phyloP scores from a whole-genome alignment of 1,140 invertebrate species.

The Phymorhynchus buccinoides region DNA sequence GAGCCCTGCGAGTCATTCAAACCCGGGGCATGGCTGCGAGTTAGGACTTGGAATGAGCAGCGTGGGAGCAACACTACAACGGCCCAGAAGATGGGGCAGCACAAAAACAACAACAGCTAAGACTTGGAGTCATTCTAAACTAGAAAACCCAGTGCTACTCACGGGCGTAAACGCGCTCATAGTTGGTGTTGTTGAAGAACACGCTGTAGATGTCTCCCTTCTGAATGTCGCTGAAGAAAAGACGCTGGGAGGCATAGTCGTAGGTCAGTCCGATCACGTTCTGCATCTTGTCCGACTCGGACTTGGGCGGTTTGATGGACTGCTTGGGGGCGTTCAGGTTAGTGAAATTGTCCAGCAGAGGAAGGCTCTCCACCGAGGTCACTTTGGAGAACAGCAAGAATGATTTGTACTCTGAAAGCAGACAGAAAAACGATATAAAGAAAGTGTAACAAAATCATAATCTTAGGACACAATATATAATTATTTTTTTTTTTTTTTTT shows the following conservation, averaged over 20 bases:
- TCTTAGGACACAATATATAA: too few species aligned
- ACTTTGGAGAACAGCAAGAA: slow-evolving; percentile 94
- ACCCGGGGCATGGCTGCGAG: too few species aligned
- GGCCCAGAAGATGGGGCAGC: too few species aligned
- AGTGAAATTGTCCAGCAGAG: slow-evolving; percentile 79
- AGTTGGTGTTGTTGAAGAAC: slow-evolving; percentile 85
- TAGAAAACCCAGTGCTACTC: too few species aligned
- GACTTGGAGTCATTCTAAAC: too few species aligned
- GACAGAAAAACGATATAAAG: too few species aligned
- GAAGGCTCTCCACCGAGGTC: slow-evolving; percentile 89
- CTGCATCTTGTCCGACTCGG: slow-evolving; percentile 80
- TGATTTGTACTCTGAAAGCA: slow-evolving; percentile 81
- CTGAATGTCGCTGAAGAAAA: slow-evolving; percentile 93
- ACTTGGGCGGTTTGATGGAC: slow-evolving; percentile 83
- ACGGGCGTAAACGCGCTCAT: slow-evolving; percentile 77
- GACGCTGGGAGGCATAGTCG: slow-evolving; percentile 80
- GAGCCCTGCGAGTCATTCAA: too few species aligned
- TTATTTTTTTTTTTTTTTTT: background rate
- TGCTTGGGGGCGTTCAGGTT: slow-evolving; percentile 79
- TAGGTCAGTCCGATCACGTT: slow-evolving; percentile 89
- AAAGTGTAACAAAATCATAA: too few species aligned
- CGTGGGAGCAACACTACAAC: too few species aligned
- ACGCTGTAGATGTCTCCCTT: slow-evolving; percentile 86
- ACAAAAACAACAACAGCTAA: too few species aligned
- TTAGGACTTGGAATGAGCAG: too few species aligned